A percentile compares a stretch with the other conserved stretches of the same genome.
Conservation (phyloP, 2,888 invertebrate genomes). For the Diaprepes abbreviatus region DNA sequence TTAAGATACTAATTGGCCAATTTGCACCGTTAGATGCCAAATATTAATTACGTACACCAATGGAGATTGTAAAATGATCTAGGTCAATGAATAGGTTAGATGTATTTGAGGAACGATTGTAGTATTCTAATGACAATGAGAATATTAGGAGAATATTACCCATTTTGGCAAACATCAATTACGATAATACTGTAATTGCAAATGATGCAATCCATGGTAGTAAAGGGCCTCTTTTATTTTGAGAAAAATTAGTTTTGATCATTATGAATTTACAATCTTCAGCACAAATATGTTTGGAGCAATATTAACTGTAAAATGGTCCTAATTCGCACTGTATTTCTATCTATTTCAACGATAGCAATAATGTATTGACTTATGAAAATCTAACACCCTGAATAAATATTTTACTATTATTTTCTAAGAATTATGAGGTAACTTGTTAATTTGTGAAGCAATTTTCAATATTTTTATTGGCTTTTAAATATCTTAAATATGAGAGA, state of each 20-base stretch:
- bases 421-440: too few species aligned
- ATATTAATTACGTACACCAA: constrained; percentile 26
- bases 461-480: constrained; percentile 2
- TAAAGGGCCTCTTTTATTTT: too few species aligned
- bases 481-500: constrained; percentile 33
- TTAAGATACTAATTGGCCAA: constrained; percentile 26
- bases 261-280: too few species aligned
- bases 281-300: too few species aligned
- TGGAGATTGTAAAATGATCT: constrained; percentile 27
- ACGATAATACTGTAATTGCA: constrained; percentile 5
- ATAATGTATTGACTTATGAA: too few species aligned
- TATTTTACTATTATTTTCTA: too few species aligned
- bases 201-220: too few species aligned
- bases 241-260: too few species aligned
- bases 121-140: constrained; percentile 14
- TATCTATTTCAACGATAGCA: too few species aligned
- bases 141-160: constrained; percentile 4
- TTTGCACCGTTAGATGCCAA: constrained; percentile 26
- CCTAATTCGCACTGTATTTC: too few species aligned
- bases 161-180: constrained; percentile 20
- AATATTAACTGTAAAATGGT: too few species aligned
- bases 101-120: constrained; percentile 19
- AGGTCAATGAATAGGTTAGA: constrained; percentile 32
- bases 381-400: too few species aligned
- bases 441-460: not conserved